phyloP scores from a whole-genome alignment of 2,113 vertebrate species.

The Sphaerodactylus townsendi region DNA sequence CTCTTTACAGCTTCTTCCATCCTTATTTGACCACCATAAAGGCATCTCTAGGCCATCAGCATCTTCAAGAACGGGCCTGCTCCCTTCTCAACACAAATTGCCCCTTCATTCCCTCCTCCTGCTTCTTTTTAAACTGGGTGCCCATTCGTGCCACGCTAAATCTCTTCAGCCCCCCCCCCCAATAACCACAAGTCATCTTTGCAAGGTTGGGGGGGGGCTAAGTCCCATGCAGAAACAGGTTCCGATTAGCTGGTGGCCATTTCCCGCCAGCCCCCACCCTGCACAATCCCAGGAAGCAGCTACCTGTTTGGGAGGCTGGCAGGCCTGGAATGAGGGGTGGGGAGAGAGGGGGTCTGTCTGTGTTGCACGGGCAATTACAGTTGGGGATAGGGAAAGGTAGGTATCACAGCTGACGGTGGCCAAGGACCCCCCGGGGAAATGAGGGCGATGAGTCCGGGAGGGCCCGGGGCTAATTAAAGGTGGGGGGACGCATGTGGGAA shows the following conservation, averaged over 20 bases:
- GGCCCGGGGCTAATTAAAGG: conserved; percentile 34
- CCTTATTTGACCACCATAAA: no score
- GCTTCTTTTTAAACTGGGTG: no score
- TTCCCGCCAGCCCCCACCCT: no score
- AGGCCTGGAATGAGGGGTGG: background rate
- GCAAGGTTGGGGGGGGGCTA: background rate
- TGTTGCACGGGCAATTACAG: background rate
- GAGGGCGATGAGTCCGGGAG: conserved; percentile 3
- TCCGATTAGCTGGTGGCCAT: no score
- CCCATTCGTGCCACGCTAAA: no score
- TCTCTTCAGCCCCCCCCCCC: background rate
- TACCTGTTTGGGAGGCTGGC: background rate
- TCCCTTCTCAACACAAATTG: no score
- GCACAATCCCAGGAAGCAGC: background rate
- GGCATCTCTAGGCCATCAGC: no score
- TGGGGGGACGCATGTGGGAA: conserved; percentile 37
- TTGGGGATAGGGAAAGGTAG: background rate
- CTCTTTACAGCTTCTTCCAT: no score
- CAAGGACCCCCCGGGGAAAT: conserved; percentile 9
- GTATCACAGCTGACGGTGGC: conserved; percentile 7
- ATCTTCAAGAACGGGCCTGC: no score
- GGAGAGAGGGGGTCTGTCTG: background rate
- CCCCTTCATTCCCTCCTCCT: no score
- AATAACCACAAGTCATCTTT: background rate
- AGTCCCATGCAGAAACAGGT: no score